Base-by-base conservation (phyloP, 2,113 vertebrate species). In the Orycteropus afer region DNA sequence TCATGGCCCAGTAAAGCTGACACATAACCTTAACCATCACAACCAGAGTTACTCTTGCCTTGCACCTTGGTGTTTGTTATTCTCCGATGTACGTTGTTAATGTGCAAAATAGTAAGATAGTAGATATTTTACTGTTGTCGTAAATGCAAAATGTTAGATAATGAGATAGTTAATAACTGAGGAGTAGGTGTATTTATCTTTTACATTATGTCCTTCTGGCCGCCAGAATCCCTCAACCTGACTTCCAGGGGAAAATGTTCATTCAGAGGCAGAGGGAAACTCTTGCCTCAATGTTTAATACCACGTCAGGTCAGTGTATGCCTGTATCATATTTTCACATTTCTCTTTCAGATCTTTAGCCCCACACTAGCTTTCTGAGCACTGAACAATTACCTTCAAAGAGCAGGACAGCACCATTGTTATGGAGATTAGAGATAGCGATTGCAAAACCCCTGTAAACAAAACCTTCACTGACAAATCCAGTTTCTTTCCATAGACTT, bases 401-500 rank as follows among this genome's bases (percentile, higher is more conserved):
- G 88, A 37, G 22, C 14, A 81, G 86, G 93, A 95, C 59, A 90
- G 93, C 77, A 87, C 89, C 88, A 71, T 95, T 95, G 91, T 97
- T 96, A 92, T 34, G 82, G 97, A 98, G 98, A 98, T 98, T 98
- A 98, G 97, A 98, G 96, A 83, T 37, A 0, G 37, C 0, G 96
- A 97, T 98, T 98, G 98, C 98, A 98, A 98, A 98, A 98, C 80
- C 10, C 95, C 1, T 0, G 92, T 93, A 96, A 98, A 98, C 93
- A 97, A 96, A 97, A 96, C 93, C 96, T 93, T 97, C 87, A 57
- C 97, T 96, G 98, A 96, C 97, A 96, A 98, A 96, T 97, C 97
- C 96, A 94, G 95, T 97, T 98, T 98, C 98, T 98, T 93, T 93
- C 96, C 97, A 93, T 92, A 97, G 97, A 93, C 74, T 97, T 98